Base-by-base conservation (phyloP, 2,113 vertebrate species). In the Xiphorhynchus elegans region DNA sequence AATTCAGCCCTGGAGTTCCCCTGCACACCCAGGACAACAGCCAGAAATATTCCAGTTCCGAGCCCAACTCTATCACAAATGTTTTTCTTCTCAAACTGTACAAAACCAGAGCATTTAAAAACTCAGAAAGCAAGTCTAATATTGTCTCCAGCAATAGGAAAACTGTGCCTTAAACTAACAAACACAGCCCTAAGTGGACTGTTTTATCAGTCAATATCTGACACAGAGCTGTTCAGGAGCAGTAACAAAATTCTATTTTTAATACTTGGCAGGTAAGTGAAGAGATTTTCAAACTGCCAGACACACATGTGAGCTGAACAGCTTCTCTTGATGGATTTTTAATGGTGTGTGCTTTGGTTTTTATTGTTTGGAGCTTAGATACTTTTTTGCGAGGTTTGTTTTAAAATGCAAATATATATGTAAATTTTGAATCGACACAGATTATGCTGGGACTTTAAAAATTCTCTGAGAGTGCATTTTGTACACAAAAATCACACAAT, bases 321-420 rank as follows among this genome's bases (percentile, higher is more conserved):
- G 96, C 88, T 94, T 93, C 88, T 94, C 95, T 92, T 96, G 95
- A 97, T 97, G 95, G 96, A 95, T 97, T 96, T 97, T 97, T 97
- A 97, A 97, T 97, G 96, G 88, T 93, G 80, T 96, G 83, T 56
- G 84, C 86, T 97, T 97, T 82, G 76, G 52, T 64, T 96, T 97
- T 96, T 97, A 96, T 96, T 97, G 96, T 95, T 92, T 96, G 95
- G 93, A 96, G 95, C 92, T 96, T 82, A 95, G 96, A 87, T 89
- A 97, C 95, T 96, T 97, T 97, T 97, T 96, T 96, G 96, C 4
- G 52, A 97, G 95, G 94, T 97, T 96, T 96, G 89, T 89, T 97
- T 96, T 96, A 96, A 96, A 96, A 96, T 95, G 96, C 95, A 96
- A 97, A 97, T 95, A 88, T 93, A 72, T 97, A 96, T 95, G 96